A percentile compares a stretch with the other conserved stretches of the same genome.
Conservation (phyloP, 1,140 invertebrate genomes). For the Globodera rostochiensis region DNA sequence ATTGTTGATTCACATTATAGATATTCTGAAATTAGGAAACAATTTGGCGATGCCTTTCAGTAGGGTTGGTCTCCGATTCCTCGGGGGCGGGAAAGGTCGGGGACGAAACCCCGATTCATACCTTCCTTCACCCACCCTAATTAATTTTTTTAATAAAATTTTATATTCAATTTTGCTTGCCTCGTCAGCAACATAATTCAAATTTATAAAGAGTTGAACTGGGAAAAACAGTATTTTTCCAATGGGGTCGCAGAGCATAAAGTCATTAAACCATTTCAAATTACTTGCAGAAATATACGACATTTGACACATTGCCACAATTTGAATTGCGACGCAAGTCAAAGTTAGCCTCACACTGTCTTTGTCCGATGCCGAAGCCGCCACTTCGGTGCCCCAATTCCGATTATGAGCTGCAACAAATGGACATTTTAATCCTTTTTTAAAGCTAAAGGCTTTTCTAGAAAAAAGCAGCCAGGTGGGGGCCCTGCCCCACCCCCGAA, state of each 20-base stretch:
- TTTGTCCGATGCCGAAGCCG: background rate
- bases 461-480: no score
- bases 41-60: no score
- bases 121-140: no score
- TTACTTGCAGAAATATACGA: background rate
- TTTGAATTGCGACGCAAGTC: background rate
- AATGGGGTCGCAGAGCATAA: background rate
- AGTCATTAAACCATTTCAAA: background rate
- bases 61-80: no score
- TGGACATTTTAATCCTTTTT: no score
- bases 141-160: background rate
- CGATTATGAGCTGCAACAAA: background rate
- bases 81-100: no score
- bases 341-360: background rate
- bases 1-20: no score
- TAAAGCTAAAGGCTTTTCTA: no score
- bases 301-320: background rate
- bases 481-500: no score
- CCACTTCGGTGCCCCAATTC: background rate
- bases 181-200: background rate
- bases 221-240: background rate
- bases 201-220: background rate
- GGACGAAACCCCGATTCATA: no score
- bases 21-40: no score
- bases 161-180: background rate